Evolutionary conservation across 2,888 invertebrate species (phyloP).

Genomic region (Tinea pellionella): DNA sequence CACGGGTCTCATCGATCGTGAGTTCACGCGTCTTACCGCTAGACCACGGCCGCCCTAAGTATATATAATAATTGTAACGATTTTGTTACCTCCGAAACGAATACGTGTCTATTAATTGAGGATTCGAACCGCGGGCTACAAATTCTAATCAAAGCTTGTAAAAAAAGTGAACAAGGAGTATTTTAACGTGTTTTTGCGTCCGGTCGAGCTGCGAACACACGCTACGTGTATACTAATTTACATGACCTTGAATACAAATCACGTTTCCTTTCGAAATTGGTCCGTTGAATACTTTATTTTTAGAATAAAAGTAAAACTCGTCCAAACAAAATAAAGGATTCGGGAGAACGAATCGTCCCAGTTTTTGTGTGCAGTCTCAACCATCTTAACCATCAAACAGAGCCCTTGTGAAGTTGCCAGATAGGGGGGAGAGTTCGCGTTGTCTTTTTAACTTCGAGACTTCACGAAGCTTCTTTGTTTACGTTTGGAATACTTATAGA

Average conservation of each 20-base stretch:
- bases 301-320: constrained; percentile 63
- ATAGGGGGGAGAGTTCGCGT: background rate
- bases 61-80: no score
- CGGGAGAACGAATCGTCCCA: constrained; percentile 48
- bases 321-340: constrained; percentile 59
- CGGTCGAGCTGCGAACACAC: constrained; percentile 59
- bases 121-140: constrained; percentile 24
- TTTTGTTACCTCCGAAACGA: no score
- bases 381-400: background rate
- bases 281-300: constrained; percentile 65
- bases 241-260: constrained; percentile 60
- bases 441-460: background rate
- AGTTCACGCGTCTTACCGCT: no score
- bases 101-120: background rate
- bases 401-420: background rate
- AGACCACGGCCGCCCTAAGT: no score
- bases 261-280: constrained; percentile 70
- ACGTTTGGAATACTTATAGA: background rate
- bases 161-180: constrained; percentile 45
- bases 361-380: constrained; percentile 36
- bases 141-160: constrained; percentile 49
- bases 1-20: no score
- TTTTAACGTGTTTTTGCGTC: constrained; percentile 61
- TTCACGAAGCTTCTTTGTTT: background rate
- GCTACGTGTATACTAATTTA: constrained; percentile 63